Evolutionary conservation across 2,797 vertebrate genomes (phyloP).

Genomic region (Kryptopterus vitreolus): DNA sequence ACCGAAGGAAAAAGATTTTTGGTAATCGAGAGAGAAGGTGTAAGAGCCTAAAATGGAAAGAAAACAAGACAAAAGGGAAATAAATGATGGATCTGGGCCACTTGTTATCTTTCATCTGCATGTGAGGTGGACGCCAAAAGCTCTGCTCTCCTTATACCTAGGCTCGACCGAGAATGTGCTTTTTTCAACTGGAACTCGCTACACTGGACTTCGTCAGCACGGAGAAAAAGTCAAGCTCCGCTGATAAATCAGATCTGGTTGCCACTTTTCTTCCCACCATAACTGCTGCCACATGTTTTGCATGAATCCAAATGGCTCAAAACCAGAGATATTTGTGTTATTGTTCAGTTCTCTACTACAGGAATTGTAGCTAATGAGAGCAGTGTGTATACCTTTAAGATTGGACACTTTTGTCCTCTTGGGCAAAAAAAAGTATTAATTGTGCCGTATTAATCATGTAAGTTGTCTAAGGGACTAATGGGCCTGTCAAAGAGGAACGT

Average conservation of each 20-base stretch:
- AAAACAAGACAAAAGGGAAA: conserved; percentile 41
- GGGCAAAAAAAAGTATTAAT: conserved; percentile 24
- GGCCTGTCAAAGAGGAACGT: conserved; percentile 28
- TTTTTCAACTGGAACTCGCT: conserved; percentile 52
- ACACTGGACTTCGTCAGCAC: conserved; percentile 59
- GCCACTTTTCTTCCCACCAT: conserved; percentile 46
- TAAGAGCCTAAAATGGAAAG: conserved; percentile 33
- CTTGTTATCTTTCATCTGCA: conserved; percentile 45
- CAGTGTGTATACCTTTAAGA: conserved; percentile 13
- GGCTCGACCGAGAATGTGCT: conserved; percentile 33
- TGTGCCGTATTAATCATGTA: conserved; percentile 33
- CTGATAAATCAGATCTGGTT: conserved; percentile 54
- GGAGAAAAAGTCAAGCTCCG: conserved; percentile 45
- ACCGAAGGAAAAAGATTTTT: conserved; percentile 10
- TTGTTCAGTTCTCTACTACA: conserved; percentile 33
- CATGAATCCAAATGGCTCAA: conserved; percentile 43
- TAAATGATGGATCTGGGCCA: conserved; percentile 31
- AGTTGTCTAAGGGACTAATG: conserved; percentile 15
- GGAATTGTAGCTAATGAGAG: conserved; percentile 31
- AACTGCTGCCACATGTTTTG: conserved; percentile 59
- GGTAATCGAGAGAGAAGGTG: conserved; percentile 31
- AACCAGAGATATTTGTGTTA: conserved; percentile 37
- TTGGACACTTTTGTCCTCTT: conserved; percentile 19
- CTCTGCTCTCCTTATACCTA: conserved; percentile 15
- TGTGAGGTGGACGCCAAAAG: conserved; percentile 40